Base-by-base conservation (phyloP, 1,140 invertebrate genomes). In the Caenorhabditis inopinata region DNA sequence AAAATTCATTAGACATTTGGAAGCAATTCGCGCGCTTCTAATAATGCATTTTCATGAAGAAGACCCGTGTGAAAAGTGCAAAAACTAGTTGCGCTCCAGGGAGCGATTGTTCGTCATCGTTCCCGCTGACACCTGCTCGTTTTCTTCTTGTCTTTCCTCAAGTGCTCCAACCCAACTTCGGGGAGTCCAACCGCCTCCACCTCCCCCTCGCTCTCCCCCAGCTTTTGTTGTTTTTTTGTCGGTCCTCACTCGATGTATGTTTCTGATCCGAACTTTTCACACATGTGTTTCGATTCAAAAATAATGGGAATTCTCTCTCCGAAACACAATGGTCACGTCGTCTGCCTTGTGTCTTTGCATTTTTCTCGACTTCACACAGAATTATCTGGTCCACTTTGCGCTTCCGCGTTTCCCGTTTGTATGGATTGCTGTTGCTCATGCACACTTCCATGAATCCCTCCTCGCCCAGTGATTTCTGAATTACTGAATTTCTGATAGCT, bases 231-330 rank as follows among this genome's bases (percentile, higher is more conserved):
- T 68, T 68, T 68, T 68, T 68, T 68, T 21, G 18, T 21, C 12
- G 2, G 25, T 3, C 11, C 23, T 42, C 51, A 25, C 21, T 58
- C n/a, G 14, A 58, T 42, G 58, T 35, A 68, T 68, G 58, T 68
- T 68, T 68, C 58, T 68, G 58, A 68, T 68, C 38, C 58, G 58
- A 68, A 29, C 58, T 68, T 42, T 68, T 68, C 58, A 68, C 58
- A 68, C 58, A 68, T 68, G 58, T 68, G 58, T 68, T 68, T 68
- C 58, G 58, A 38, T 68, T 68, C 58, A 68, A 68, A 68, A 68
- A 68, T 68, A 68, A 68, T 68, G 58, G 58, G 38, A 7, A 14
- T 14, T 42, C 38, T 14, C n/a, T n/a, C n/a, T n/a, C n/a, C n/a
- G n/a, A n/a, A n/a, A n/a, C n/a, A n/a, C n/a, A n/a, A n/a, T n/a